These are phyloP conservation scores for Megaustenia siamemsis DNA, from an alignment of 2,888 invertebrate genomes.

Conservation along the genomic window DNA sequence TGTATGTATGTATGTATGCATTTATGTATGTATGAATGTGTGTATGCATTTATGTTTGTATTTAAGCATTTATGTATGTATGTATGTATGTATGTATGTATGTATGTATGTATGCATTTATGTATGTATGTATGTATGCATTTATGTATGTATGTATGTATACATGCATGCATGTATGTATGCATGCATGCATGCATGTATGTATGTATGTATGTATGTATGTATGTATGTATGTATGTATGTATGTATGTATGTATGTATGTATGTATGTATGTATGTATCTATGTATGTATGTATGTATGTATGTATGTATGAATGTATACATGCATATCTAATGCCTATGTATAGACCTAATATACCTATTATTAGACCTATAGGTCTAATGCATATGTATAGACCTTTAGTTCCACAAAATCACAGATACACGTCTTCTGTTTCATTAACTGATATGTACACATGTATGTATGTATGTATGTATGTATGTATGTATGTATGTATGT, in stretches of 20 bases:
- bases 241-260: slow-evolving; percentile 29
- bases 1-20: not conserved
- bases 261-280: slow-evolving; percentile 22
- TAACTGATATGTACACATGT: slow-evolving; percentile 24
- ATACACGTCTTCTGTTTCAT: too few species aligned
- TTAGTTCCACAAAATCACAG: too few species aligned
- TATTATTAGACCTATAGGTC: too few species aligned
- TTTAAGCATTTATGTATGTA: not conserved
- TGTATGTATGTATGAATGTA: slow-evolving; percentile 1
- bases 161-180: too few species aligned
- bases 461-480: slow-evolving; percentile 22
- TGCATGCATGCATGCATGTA: too few species aligned
- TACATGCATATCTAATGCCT: too few species aligned
- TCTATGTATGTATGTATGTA: slow-evolving; percentile 29
- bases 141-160: not conserved
- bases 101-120: not conserved
- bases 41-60: not conserved
- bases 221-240: slow-evolving; percentile 11
- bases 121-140: not conserved
- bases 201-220: too few species aligned
- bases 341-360: too few species aligned
- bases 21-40: not conserved
- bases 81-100: not conserved
- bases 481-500: slow-evolving; percentile 15
- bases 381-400: too few species aligned